Percentiles rank a stretch among this genome's conserved stretches.
phyloP scores from a whole-genome alignment of 2,113 vertebrate genomes.

The Siniperca chuatsi region DNA sequence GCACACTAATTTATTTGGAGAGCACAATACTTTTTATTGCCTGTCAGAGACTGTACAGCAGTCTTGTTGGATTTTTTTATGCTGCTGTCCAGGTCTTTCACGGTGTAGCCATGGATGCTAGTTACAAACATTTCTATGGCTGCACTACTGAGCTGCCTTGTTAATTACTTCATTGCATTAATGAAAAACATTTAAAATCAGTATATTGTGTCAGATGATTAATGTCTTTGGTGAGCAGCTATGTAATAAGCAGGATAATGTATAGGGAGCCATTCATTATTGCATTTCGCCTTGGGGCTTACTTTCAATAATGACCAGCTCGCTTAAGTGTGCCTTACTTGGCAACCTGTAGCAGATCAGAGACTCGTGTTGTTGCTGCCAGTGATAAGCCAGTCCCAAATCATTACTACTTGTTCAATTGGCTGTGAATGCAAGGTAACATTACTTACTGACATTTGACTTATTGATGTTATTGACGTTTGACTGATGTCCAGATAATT shows the following conservation, averaged over 20 bases:
- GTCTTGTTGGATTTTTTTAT: neutral
- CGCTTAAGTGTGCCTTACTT: constrained; percentile 60
- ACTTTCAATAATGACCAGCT: constrained; percentile 69
- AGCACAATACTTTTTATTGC: constrained; percentile 13
- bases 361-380: constrained; percentile 43
- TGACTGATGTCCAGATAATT: constrained; percentile 42
- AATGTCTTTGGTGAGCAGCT: constrained; percentile 48
- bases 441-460: constrained; percentile 38
- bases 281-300: constrained; percentile 61
- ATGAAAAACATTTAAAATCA: constrained; percentile 43
- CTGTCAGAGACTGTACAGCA: constrained; percentile 7
- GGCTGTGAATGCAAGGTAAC: constrained; percentile 41
- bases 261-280: constrained; percentile 62
- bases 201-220: constrained; percentile 42
- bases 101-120: constrained; percentile 1
- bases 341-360: constrained; percentile 68
- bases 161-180: constrained; percentile 48
- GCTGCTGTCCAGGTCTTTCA: constrained; percentile 5
- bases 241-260: constrained; percentile 59
- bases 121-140: constrained; percentile 10
- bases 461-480: constrained; percentile 49
- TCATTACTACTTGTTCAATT: constrained; percentile 51
- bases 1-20: neutral
- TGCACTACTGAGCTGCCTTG: constrained; percentile 9
- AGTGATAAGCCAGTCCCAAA: constrained; percentile 58